phyloP scores from a whole-genome alignment of 2,797 vertebrate genomes.

The Orientallactaga sibirica region DNA sequence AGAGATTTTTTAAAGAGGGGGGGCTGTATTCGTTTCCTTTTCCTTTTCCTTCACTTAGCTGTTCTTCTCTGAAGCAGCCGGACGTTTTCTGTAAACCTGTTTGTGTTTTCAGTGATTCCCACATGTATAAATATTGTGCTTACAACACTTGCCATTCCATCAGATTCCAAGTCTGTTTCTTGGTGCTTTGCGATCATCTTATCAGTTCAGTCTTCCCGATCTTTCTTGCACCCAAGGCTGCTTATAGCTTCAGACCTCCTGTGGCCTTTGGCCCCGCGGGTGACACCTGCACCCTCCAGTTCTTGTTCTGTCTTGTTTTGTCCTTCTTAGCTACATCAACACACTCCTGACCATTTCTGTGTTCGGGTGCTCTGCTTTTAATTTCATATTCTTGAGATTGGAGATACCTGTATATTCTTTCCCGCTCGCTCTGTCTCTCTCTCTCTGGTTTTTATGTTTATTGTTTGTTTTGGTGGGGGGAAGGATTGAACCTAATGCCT shows the following conservation, averaged over 20 bases:
- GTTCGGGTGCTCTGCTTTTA: background rate
- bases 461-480: background rate
- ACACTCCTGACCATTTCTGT: background rate
- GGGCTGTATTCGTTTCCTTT: too few species aligned
- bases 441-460: background rate
- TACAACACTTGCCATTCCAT: background rate
- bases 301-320: background rate
- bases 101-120: background rate
- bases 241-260: background rate
- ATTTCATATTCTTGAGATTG: background rate
- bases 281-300: background rate
- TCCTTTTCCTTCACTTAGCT: background rate
- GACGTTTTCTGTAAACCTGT: background rate
- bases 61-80: background rate
- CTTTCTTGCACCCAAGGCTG: background rate
- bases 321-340: background rate
- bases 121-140: background rate
- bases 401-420: background rate
- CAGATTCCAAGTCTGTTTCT: background rate
- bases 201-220: background rate
- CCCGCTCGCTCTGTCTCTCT: too few species aligned
- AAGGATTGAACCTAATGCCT: background rate
- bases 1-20: too few species aligned
- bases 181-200: background rate
- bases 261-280: too few species aligned